Evolutionary conservation across 2,797 vertebrate species (phyloP).

Genomic region (Lemur catta): DNA sequence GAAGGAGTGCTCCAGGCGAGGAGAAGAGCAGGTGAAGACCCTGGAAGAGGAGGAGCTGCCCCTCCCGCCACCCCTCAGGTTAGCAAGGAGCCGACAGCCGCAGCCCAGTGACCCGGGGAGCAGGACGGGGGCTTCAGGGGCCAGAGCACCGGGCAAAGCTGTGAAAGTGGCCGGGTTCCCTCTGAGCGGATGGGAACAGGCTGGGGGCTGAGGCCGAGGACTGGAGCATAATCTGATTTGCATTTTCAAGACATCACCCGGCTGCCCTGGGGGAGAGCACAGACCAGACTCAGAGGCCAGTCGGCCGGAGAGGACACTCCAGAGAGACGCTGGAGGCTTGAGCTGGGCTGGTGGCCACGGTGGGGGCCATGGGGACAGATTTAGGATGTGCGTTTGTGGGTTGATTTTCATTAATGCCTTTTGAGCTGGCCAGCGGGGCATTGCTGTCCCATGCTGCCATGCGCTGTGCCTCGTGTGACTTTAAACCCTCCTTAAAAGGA

Average conservation of each 20-base stretch:
- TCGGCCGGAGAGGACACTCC: too few species aligned
- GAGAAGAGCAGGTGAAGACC: neutral
- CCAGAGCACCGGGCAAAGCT: accelerated
- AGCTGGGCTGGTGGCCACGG: neutral
- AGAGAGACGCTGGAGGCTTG: neutral
- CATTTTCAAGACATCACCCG: neutral
- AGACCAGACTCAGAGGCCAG: neutral
- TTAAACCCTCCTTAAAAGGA: neutral
- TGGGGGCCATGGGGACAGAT: neutral
- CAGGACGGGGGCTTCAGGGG: accelerated
- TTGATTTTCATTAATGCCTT: neutral
- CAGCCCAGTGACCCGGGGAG: too few species aligned
- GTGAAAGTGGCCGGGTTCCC: neutral
- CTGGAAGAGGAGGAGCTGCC: neutral
- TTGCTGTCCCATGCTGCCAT: too few species aligned
- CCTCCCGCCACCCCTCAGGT: too few species aligned
- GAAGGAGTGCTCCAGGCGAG: neutral
- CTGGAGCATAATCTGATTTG: accelerated
- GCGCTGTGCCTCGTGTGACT: accelerated
- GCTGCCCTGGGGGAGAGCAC: neutral
- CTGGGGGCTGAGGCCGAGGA: accelerated
- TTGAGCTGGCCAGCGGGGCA: neutral
- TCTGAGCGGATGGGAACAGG: accelerated
- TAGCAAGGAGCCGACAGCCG: too few species aligned
- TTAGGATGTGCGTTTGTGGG: neutral